Evolutionary conservation across 2,888 invertebrate species (phyloP).

Genomic region (Drosophila paracracens): DNA sequence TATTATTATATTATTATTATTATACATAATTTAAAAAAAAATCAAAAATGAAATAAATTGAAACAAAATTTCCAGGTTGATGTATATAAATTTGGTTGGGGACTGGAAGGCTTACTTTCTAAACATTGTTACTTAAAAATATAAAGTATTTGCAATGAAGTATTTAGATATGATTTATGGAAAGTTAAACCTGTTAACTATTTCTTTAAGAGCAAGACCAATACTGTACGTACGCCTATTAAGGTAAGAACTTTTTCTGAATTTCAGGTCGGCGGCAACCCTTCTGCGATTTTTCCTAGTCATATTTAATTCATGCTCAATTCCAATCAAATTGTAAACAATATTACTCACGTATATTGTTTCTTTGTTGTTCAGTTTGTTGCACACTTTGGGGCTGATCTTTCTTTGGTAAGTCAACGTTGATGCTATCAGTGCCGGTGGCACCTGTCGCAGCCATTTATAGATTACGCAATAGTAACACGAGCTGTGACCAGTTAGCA

Average conservation of each 20-base stretch:
- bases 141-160: background rate
- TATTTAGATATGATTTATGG: background rate
- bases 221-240: background rate
- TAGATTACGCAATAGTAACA: constrained; percentile 32
- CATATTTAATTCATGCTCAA: background rate
- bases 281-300: background rate
- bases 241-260: background rate
- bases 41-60: background rate
- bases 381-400: constrained; percentile 26
- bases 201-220: background rate
- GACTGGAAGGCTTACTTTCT: background rate
- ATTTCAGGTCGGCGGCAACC: background rate
- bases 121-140: background rate
- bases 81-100: background rate
- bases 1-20: no score
- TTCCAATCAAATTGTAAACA: background rate
- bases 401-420: constrained; percentile 13
- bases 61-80: background rate
- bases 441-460: constrained; percentile 32
- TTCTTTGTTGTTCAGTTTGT: background rate
- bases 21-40: no score
- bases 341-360: background rate
- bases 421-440: constrained; percentile 32
- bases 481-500: constrained; percentile 54
- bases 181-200: no score